Evolutionary conservation across 2,113 vertebrate genomes (phyloP).

Genomic region (Sylvilagus bachmani): DNA sequence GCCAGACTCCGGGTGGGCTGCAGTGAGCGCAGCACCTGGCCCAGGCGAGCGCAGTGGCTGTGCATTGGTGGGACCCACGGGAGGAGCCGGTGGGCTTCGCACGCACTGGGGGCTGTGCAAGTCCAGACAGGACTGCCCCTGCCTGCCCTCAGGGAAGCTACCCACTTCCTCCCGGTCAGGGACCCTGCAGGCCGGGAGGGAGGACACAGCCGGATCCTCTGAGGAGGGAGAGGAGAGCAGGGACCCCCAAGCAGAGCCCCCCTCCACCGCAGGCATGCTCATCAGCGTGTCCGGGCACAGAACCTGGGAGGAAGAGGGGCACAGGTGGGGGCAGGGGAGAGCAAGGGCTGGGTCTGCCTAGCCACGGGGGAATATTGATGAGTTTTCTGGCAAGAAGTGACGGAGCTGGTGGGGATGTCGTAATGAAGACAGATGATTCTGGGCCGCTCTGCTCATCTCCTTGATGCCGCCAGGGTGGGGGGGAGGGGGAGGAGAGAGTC

Average conservation of each 20-base stretch:
- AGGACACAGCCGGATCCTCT: neutral
- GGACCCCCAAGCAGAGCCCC: neutral
- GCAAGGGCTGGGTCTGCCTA: constrained; percentile 33
- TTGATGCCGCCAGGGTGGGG: neutral
- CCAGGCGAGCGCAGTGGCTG: neutral
- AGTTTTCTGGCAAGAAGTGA: constrained; percentile 84
- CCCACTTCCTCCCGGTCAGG: neutral
- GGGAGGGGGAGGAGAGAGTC: constrained; percentile 65
- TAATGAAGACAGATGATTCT: constrained; percentile 90
- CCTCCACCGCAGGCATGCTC: neutral
- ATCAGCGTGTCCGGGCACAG: neutral
- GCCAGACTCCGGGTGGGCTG: rapidly evolving
- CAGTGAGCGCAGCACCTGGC: neutral
- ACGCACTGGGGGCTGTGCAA: neutral
- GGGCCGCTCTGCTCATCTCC: constrained; percentile 66
- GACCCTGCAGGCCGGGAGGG: neutral
- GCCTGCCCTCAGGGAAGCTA: neutral
- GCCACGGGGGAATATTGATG: constrained; percentile 85
- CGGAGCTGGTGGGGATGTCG: constrained; percentile 78
- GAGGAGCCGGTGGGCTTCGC: too few species aligned
- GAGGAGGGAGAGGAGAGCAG: neutral
- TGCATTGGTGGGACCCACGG: too few species aligned
- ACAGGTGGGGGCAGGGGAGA: neutral
- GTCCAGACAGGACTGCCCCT: neutral
- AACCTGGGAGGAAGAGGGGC: neutral